phyloP scores from a whole-genome alignment of 2,113 vertebrate species.

The Myiagra hebetior region DNA sequence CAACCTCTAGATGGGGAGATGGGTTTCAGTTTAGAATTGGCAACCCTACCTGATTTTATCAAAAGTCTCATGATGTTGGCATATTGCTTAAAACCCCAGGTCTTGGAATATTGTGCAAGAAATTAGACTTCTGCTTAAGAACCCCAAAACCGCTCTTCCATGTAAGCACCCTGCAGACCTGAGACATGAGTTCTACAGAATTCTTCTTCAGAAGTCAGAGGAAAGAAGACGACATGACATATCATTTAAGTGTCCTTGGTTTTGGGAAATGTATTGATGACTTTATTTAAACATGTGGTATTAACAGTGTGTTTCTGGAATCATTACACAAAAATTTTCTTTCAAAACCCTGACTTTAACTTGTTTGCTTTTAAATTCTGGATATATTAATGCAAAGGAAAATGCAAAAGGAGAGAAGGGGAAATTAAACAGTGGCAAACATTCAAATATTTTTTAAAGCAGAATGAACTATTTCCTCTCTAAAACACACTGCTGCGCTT shows the following conservation, averaged over 20 bases:
- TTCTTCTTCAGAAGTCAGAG: not conserved
- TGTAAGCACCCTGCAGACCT: not conserved
- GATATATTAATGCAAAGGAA: not conserved
- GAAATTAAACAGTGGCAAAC: not conserved
- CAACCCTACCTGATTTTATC: not conserved
- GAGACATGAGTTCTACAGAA: not conserved
- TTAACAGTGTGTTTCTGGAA: conserved; percentile 25
- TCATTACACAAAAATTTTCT: not conserved
- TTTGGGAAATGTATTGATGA: not conserved
- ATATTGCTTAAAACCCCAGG: not conserved
- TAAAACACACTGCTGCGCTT: not conserved
- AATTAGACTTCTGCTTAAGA: not conserved
- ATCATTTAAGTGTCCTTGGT: not conserved
- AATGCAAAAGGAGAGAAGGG: not conserved
- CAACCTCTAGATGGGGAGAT: conserved; percentile 21
- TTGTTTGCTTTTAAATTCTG: conserved; percentile 19
- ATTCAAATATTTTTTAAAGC: not conserved
- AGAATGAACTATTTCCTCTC: not conserved
- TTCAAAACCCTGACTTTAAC: not conserved
- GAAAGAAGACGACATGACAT: not conserved
- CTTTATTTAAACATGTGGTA: conserved; percentile 1
- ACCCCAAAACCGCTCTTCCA: not conserved
- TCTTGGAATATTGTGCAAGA: not conserved
- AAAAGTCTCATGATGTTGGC: not conserved
- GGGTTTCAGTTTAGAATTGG: conserved; percentile 29